Evolutionary conservation across 2,113 vertebrate species (phyloP).

Genomic region (Tetrao urogallus): DNA sequence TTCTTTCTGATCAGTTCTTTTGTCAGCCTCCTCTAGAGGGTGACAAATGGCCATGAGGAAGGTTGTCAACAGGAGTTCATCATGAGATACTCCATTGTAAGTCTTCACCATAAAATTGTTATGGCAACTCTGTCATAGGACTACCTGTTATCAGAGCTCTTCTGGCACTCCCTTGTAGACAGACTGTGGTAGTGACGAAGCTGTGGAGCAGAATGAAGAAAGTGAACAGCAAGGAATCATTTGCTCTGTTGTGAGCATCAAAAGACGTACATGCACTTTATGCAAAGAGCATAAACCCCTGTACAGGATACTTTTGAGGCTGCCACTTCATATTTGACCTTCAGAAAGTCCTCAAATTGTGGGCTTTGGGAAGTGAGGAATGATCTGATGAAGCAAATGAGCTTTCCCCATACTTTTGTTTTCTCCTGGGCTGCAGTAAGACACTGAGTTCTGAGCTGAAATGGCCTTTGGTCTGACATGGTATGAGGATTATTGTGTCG

Average conservation of each 20-base stretch:
- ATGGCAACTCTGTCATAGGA: neutral
- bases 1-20: neutral
- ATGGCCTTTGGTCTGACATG: neutral
- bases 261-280: neutral
- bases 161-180: neutral
- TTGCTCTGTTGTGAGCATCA: neutral
- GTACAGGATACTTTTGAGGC: neutral
- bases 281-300: neutral
- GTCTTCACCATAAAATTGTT: neutral
- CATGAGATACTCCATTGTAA: neutral
- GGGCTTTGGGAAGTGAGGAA: neutral
- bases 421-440: neutral
- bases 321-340: neutral
- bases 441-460: neutral
- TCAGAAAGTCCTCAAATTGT: neutral
- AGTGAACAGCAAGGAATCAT: neutral
- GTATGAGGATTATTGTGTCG: neutral
- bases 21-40: constrained; percentile 15
- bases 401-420: neutral
- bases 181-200: neutral
- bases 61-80: neutral
- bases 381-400: neutral
- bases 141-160: neutral
- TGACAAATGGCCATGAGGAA: constrained; percentile 24
- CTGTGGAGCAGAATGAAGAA: neutral